Percentiles rank a stretch among this genome's conserved stretches.
These are phyloP conservation scores for Agapornis canus DNA, from an alignment of 2,797 vertebrate species.

Conservation along the genomic window DNA sequence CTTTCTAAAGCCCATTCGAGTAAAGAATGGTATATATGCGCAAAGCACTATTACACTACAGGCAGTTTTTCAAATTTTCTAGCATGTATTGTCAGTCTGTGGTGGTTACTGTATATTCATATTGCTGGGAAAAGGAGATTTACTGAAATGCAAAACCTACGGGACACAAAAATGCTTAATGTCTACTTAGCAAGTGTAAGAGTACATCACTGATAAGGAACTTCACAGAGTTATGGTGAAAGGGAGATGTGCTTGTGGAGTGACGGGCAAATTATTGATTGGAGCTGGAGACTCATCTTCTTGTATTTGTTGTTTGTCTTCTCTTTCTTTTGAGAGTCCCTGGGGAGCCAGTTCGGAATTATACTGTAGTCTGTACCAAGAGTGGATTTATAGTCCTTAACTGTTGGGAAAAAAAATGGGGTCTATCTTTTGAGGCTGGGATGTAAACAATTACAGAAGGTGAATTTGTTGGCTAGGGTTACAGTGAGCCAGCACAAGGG, in stretches of 20 bases:
- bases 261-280: conserved; percentile 13
- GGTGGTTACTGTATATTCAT: not conserved
- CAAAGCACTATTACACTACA: not conserved
- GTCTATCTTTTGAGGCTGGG: not conserved
- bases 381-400: conserved; percentile 22
- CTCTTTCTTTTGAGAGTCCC: not conserved
- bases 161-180: not conserved
- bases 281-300: not conserved
- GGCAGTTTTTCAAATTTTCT: not conserved
- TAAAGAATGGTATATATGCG: not conserved
- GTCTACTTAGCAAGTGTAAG: not conserved
- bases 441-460: not conserved
- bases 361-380: not conserved
- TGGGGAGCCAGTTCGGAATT: not conserved
- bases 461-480: not conserved
- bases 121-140: not conserved
- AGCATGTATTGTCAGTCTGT: not conserved
- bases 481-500: not conserved
- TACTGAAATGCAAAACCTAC: not conserved
- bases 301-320: not conserved
- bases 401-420: not conserved
- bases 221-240: not conserved
- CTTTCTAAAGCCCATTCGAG: not conserved
- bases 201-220: not conserved
- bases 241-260: not conserved